Evolutionary conservation across 2,113 vertebrate genomes (phyloP).

Genomic region (Megatriorchis doriae): DNA sequence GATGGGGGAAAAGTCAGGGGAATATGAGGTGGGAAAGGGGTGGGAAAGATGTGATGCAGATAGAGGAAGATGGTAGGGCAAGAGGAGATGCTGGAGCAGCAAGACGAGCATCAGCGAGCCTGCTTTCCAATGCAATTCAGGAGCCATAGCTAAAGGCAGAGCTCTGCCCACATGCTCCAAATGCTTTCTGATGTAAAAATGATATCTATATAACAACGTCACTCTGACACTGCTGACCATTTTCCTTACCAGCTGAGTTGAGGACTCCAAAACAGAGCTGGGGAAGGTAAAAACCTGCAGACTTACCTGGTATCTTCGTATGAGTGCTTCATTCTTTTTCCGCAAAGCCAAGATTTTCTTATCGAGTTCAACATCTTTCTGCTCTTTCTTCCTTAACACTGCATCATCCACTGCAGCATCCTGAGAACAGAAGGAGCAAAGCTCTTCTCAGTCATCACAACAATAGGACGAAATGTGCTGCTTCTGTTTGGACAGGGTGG

Average conservation of each 20-base stretch:
- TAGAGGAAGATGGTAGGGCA: not conserved
- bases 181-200: not conserved
- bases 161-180: not conserved
- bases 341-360: constrained; percentile 90
- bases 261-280: not conserved
- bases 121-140: not conserved
- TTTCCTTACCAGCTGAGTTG: not conserved
- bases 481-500: not conserved
- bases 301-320: constrained; percentile 91
- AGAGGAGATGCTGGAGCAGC: not conserved
- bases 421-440: constrained; percentile 59
- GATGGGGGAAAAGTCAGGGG: not conserved
- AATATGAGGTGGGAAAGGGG: not conserved
- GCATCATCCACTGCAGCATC: constrained; percentile 73
- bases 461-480: not conserved
- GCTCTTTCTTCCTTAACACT: constrained; percentile 81
- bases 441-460: not conserved
- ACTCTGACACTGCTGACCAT: not conserved
- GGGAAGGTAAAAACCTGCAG: not conserved
- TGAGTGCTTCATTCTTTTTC: constrained; percentile 91
- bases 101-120: not conserved
- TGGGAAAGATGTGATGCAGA: not conserved
- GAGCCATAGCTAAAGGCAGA: not conserved
- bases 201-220: not conserved
- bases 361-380: constrained; percentile 89